These are phyloP conservation scores for Trichosurus vulpecula DNA, from an alignment of 2,797 vertebrate species.

Conservation along the genomic window DNA sequence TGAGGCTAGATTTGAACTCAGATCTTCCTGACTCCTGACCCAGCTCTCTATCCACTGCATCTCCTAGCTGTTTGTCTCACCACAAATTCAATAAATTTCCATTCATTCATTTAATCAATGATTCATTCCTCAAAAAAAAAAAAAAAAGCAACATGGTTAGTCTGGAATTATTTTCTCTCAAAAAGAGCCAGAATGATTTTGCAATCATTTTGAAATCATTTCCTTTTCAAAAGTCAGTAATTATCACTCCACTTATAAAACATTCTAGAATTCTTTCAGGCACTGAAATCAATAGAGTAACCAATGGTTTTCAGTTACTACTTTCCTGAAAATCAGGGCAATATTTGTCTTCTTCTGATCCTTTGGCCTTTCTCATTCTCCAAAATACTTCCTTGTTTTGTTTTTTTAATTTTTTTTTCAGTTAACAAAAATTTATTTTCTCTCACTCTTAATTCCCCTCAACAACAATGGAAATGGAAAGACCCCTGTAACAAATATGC, in stretches of 20 bases:
- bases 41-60: too few species aligned
- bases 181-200: background rate
- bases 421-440: background rate
- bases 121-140: background rate
- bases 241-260: background rate
- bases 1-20: background rate
- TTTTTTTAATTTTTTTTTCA: background rate
- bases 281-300: background rate
- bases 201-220: background rate
- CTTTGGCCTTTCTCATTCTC: background rate
- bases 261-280: background rate
- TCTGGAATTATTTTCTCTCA: background rate
- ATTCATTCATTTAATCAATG: too few species aligned
- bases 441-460: background rate
- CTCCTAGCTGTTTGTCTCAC: too few species aligned
- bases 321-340: background rate
- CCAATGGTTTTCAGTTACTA: background rate
- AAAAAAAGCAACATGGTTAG: background rate
- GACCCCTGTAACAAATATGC: background rate
- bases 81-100: too few species aligned
- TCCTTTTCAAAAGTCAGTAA: background rate
- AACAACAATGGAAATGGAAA: background rate
- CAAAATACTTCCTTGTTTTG: background rate
- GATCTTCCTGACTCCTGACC: background rate
- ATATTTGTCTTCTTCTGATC: background rate